Evolutionary conservation across 2,797 vertebrate genomes (phyloP), one percentile per base, ranked within the genome.

Genomic region (Poecilia picta): DNA sequence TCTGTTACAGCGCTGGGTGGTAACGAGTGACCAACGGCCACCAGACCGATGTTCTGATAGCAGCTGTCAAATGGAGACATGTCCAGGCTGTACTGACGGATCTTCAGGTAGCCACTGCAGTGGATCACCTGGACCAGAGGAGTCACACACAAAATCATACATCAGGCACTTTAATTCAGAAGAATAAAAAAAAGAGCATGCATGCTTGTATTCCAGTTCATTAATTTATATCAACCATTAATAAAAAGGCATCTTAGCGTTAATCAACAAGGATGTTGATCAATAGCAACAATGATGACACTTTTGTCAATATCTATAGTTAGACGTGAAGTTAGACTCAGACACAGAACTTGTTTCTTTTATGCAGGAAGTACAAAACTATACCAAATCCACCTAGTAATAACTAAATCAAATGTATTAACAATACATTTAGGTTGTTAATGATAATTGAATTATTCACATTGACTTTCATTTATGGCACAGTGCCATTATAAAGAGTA

Each of bases 51-150:
- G 8, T 99, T 99, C 96, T 99, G 98, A 91, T 98, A 99, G 92
- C 98, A 99, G 88, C 98, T 97, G 18, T 99, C 98, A 13, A 99
- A 99, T 2, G 97, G 98, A 0, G 98, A 98, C 97, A 99, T 98
- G 90, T 99, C 98, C 88, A 99, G 82, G 86, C 97, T 98, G 94
- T 99, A 99, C 91, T 99, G 98, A 16, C 98, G 97, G 87, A 99
- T 98, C 95, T 99, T 99, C 91, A 99, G 95, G 93, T 99, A 99
- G 68, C 98, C 98, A 16, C 98, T 99, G 94, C 98, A 99, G 89
- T 99, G 98, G 88, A 99, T 99, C 74, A 99, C 98, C 98, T 99
- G 92, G 10, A 5, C 16, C 28, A 72, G 47, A 73, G 49, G 36
- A 81, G 28, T 36, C 0, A 28, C 7, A 53, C 20, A 51, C 46